A percentile compares a stretch with the other conserved stretches of the same genome.
Evolutionary conservation across 2,113 vertebrate species (phyloP).

Genomic region (Gallinago media): DNA sequence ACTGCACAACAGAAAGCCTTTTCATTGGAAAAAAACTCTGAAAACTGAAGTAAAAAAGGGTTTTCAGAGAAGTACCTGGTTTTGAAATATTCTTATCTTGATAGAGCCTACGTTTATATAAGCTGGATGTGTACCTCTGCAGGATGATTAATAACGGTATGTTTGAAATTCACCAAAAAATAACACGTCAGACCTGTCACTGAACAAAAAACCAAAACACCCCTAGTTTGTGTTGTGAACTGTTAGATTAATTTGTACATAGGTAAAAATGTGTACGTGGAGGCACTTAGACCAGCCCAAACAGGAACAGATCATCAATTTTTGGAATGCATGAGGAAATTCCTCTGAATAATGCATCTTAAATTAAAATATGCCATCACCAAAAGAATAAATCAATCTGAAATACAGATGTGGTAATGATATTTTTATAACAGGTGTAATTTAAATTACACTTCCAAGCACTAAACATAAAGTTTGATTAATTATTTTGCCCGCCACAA

Average conservation of each 20-base stretch:
- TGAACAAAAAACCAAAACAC: rapidly evolving
- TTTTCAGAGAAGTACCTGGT: not conserved
- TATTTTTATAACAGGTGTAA: not conserved
- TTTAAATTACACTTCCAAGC: not conserved
- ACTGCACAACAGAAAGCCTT: not conserved
- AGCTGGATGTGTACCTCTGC: not conserved
- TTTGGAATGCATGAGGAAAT: not conserved
- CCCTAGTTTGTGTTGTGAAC: not conserved
- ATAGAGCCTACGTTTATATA: not conserved
- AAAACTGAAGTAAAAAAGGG: not conserved
- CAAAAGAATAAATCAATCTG: not conserved
- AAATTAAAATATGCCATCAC: not conserved
- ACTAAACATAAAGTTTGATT: not conserved
- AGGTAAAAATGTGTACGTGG: not conserved
- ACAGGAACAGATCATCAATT: not conserved
- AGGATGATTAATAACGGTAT: not conserved
- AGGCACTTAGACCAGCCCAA: not conserved
- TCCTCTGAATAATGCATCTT: not conserved
- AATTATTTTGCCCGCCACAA: not conserved
- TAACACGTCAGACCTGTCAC: not conserved
- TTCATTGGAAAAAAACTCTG: not conserved
- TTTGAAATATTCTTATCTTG: not conserved
- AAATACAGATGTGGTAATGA: not conserved
- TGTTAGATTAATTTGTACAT: not conserved
- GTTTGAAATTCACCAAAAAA: not conserved